These are phyloP conservation scores for Macropus fuliginosus DNA, from an alignment of 2,797 vertebrate species.

Conservation along the genomic window DNA sequence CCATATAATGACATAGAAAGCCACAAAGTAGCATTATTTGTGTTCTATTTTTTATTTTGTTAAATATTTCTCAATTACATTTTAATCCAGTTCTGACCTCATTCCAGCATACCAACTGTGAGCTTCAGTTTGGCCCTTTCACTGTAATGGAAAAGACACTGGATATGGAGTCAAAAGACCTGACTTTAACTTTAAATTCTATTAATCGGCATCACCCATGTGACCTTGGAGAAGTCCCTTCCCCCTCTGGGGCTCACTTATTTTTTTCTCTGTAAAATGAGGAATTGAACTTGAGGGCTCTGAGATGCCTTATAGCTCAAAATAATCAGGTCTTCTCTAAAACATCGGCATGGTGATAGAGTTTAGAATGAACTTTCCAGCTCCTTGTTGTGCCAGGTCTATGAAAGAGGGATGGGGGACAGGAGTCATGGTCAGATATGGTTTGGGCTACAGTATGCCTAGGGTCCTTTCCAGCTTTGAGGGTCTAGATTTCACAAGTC, in stretches of 20 bases:
- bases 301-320: not conserved
- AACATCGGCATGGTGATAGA: not conserved
- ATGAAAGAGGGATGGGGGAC: not conserved
- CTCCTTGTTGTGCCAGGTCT: not conserved
- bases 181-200: not conserved
- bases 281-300: not conserved
- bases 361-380: not conserved
- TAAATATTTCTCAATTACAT: not conserved
- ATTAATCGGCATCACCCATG: fast-evolving
- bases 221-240: not conserved
- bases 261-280: not conserved
- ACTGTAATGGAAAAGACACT: not conserved
- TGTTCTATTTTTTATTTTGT: not conserved
- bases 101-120: not conserved
- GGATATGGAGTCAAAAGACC: not conserved
- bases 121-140: not conserved
- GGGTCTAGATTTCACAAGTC: not conserved
- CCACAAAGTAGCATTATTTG: not conserved
- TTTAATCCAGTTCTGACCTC: not conserved
- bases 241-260: not conserved
- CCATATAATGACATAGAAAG: not conserved
- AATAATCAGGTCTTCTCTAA: not conserved
- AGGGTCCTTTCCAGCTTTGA: not conserved
- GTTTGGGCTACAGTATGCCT: fast-evolving
- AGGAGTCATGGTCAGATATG: not conserved